A percentile compares a stretch with the other conserved stretches of the same genome.
Conservation (phyloP, 2,113 vertebrate genomes). For the Rhodinocichla rosea region DNA sequence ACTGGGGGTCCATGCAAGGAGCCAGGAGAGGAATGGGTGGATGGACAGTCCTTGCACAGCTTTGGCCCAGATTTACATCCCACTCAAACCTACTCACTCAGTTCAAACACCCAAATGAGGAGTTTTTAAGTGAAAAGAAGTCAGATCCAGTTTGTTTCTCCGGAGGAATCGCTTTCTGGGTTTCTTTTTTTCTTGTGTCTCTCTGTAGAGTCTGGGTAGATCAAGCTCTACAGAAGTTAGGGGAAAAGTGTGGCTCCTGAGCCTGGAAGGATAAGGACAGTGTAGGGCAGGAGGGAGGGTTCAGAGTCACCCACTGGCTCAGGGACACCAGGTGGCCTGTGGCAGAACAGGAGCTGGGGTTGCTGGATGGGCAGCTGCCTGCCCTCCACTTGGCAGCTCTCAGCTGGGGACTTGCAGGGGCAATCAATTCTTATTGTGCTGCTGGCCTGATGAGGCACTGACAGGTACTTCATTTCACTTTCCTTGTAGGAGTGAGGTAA, state of each 20-base stretch:
- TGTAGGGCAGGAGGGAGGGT: background rate
- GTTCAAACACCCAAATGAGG: background rate
- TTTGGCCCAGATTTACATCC: background rate
- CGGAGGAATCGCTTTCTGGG: fast-evolving
- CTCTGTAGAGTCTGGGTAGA: background rate
- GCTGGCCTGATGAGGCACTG: background rate
- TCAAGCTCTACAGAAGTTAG: background rate
- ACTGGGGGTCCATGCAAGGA: background rate
- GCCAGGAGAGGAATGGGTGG: background rate
- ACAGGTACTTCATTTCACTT: background rate
- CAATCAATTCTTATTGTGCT: background rate
- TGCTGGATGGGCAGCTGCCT: background rate
- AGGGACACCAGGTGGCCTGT: background rate
- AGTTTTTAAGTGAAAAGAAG: background rate
- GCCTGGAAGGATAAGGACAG: background rate
- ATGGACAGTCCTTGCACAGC: background rate
- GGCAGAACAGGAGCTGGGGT: background rate
- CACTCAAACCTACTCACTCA: background rate
- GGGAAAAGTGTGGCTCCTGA: background rate
- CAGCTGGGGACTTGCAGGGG: background rate
- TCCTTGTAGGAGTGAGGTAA: background rate
- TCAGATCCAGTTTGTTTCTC: background rate
- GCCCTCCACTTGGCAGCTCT: background rate
- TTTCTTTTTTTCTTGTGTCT: background rate
- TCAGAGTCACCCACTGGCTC: background rate